Evolutionary conservation across 2,888 invertebrate species (phyloP), one percentile per base, ranked within the genome.

Genomic region (Trissonchulus latispiculum): DNA sequence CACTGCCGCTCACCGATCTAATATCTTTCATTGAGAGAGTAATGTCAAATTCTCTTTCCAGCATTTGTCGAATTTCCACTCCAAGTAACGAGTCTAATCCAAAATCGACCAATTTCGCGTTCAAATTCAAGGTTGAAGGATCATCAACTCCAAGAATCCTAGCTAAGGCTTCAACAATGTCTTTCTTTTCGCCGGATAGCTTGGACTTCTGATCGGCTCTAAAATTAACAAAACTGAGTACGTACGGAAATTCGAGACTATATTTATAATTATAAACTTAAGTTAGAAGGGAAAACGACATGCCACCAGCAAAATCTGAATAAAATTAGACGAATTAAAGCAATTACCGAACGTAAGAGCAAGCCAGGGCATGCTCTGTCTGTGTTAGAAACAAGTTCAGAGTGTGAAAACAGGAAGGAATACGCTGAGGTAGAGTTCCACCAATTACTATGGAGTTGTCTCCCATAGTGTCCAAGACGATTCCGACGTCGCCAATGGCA

Each of bases 31-130:
- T 91, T 76, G 91, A 90, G 76, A 97, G 86, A 32, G 92, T 90
- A 74, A 96, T 85, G 84, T 97, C 95, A 85, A 91, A 95, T 77
- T 85, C 85, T 76, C 86, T 79, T 77, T 87, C 86, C 59, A 87
- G 77, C 1, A 85, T 83, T 77, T 86, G 86, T 77, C 96, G 96
- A 81, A 99, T 94, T 87, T 99, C 99, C 0, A 97, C 95, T 67
- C 95, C 95, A 97, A 97, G 97, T 78, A 99, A 86, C 1, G 96
- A 96, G 84, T 99, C 97, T 90, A 99, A 92, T 75, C 97, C 97
- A 61, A 99, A 88, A 84, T 99, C 97, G 36, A 93, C 93, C 68
- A 99, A 86, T 62, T 90, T 90, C 1, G 91, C 88, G 36, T 88
- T 87, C 62, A 89, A 87, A 76, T 91, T 89, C 36, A 95, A 88